Evolutionary conservation across 1,140 invertebrate species (phyloP), one percentile per base, ranked within the genome.

Genomic region (Monochamus saltuarius): DNA sequence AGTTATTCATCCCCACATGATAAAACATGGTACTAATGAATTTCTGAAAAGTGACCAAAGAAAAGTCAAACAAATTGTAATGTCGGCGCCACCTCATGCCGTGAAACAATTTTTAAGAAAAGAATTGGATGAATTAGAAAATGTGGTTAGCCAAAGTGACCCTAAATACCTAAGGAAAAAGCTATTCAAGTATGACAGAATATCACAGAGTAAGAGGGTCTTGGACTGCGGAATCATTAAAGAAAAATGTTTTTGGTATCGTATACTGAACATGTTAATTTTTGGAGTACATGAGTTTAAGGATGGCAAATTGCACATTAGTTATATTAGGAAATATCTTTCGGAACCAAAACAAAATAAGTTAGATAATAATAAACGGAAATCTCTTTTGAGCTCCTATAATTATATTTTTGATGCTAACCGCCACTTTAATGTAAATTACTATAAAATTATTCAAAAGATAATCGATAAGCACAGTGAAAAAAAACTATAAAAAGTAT

Each of bases 371-470:
- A 10, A 43, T 10, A 63, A 54, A 39, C 22, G 61, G 11, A 36
- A 11, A 6, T 19, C 42, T 3, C 37, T 66, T 40, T 53, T 66
- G 7, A 43, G 53, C 13, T 46, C 65, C 9, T 66, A 63, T 45
- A 45, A 16, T 17, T 66, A 63, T 39, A 58, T 66, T n/a, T 66
- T 63, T 37, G 61, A 57, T 1, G 42, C 19, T 35, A 56, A 61
- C 7, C 50, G 61, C 49, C 65, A 66, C 47, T 19, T 19, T 1
- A 58, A 63, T 42, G 52, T 63, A n/a, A 58, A 66, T 50, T 66
- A 63, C 36, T 36, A 45, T 16, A 56, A 45, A 16, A 47, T 47
- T n/a, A 47, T 29, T 29, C 22, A 29, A 29, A 2, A 29, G 22
- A 2, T 29, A 29, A 29, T 29, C 22, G 22, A 29, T 6, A 29